Base-by-base conservation (phyloP, 2,113 vertebrate genomes). In the Oxygymnocypris stewartii region DNA sequence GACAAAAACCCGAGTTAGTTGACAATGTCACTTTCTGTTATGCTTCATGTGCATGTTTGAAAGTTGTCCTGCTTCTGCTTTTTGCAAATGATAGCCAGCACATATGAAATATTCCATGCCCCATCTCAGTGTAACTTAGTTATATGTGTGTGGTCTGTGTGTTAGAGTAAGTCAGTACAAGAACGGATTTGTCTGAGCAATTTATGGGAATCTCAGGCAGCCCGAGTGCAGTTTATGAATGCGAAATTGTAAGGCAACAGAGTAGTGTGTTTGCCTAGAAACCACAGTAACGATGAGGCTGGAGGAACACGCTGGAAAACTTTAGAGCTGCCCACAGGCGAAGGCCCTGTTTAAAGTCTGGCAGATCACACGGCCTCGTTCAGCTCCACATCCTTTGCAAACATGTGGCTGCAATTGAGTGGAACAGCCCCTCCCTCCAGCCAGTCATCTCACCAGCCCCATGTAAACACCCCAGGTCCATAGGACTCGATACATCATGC, bases 321-420 rank as follows among this genome's bases (percentile, higher is more conserved):
- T 85, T 87, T 83, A 73, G 84, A 84, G 82, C 86, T 90, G 86
- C 87, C 89, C 87, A 87, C 80, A 88, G 89, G 87, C 87, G 59
- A 84, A 57, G 76, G 82, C 49, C 80, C 86, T 86, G 67, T 78
- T 89, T 85, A 83, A 86, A 87, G 79, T 82, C 86, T 88, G 80
- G 84, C 87, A 84, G 82, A 86, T 88, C 85, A 89, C 85, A 83
- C 87, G 16, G 85, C 40, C 85, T 83, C 83, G 47, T 88, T 89
- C 89, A 89, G 89, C 88, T 87, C 82, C 84, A 89, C 88, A 69
- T 86, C 82, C 82, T 89, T 84, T 74, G 67, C 82, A 88, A 89
- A 90, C 88, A 88, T 90, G 87, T 90, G 90, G 88, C 87, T 89
- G 85, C 83, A 88, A 89, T 89, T 87, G 79, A 89, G 79, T 87